Evolutionary conservation across 2,888 invertebrate species (phyloP), one percentile per base, ranked within the genome.

Genomic region (Drosophila buzzatii): DNA sequence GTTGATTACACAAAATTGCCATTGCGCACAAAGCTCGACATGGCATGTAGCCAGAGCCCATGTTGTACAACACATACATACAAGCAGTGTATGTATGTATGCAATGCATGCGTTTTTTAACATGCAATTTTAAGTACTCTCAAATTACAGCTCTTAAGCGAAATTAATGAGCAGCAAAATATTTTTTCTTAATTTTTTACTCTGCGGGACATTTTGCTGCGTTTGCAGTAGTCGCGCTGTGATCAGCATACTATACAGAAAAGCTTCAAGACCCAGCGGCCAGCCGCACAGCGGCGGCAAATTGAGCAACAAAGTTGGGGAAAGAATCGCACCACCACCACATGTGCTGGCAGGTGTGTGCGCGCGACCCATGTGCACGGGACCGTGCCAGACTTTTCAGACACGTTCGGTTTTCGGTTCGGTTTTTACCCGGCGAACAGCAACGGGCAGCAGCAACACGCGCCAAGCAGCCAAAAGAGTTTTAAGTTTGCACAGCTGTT

Each of bases 391-490:
- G 89, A 83, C 84, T 88, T 82, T 84, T 81, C 82, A 87, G 88
- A 86, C 86, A 86, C 86, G 86, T 87, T 83, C 83, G 83, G 82
- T 83, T 86, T 83, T 86, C 83, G 83, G 86, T 87, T 89, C 89
- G 85, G 81, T 85, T 89, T 85, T 71, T 18, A 74, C 80, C 78
- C 89, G 89, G 86, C 81, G 63, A 74, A 41, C 77, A 87, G 89
- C 31, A 61, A 58, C 9, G 41, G 8, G 1, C 5, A 63, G 64
- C 39, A 52, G 44, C 31, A 31, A 16, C 45, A 51, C 51, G 42
- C 18, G 72, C 55, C 42, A 64, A 64, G 45, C 56, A 63, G 61
- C 35, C 23, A 14, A 3, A 27, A 41, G 2, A 14, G n/a, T n/a
- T 18, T 44, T 39, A 23, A 27, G 16, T 49, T 47, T 41, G 39